Base-by-base conservation (phyloP, 1,140 invertebrate genomes). In the Zaprionus camerounensis region DNA sequence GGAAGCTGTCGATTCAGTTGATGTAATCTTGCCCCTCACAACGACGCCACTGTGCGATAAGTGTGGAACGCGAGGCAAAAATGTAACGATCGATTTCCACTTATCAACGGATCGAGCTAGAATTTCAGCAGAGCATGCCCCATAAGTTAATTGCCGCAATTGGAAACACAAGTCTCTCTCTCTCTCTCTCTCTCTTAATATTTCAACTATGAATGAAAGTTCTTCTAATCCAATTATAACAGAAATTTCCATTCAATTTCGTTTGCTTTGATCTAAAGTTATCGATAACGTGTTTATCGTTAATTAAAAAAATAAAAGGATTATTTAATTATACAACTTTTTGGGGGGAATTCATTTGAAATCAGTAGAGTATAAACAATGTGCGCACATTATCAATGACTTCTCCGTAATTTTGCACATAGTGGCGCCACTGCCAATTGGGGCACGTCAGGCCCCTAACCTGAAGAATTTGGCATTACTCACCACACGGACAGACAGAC, bases 1-100 rank as follows among this genome's bases (percentile, higher is more conserved):
- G 66, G 69, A 83, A 86, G 71, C 46, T 51, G 46, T 13, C 22
- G 20, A 24, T 51, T 12, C n/a, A 46, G n/a, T 46, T n/a, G 41
- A 46, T 51, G 46, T 51, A 24, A 24, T 51, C 46, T 24, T 13
- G 4, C 22, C 22, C 46, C 46, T 20, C 4, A 24, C 3, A 24
- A 12, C 20, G 46, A 51, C 46, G 20, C 20, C 20, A 51, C 46
- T 24, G 46, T 24, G 46, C 46, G 41, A 46, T 46, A 46, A 46
- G 41, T 46, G 41, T 46, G n/a, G 9, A 46, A 46, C 41, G 41
- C 41, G 41, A 9, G 41, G 46, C 46, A 20, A 22, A 20, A 51
- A 11, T n/a, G 46, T 51, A 22, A 13, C 46, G 20, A 51, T 51
- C 20, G 46, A 24, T 51, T 51, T 7, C 20, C 5, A 6, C n/a